These are phyloP conservation scores for Drosophila insularis DNA, from an alignment of 1,140 invertebrate genomes.

Conservation along the genomic window DNA sequence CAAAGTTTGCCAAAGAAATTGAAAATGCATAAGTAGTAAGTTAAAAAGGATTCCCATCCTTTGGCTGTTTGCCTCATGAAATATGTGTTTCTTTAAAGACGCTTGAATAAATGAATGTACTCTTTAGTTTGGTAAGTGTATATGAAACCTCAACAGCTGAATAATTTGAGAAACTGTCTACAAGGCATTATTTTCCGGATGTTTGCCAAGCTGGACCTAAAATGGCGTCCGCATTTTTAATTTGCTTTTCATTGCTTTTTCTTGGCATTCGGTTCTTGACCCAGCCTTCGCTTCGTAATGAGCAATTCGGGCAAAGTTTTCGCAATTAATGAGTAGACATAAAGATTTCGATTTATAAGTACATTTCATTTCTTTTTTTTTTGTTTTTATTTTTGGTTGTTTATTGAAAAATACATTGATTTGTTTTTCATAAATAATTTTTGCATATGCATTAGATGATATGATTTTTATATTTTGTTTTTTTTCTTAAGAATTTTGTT, in stretches of 20 bases:
- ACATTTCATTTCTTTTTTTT: constrained; percentile 11
- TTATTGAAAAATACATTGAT: constrained; percentile 71
- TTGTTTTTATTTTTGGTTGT: constrained; percentile 39
- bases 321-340: constrained; percentile 29
- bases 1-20: neutral
- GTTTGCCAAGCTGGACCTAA: constrained; percentile 20
- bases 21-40: neutral
- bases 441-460: constrained; percentile 74
- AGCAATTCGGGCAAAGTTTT: constrained; percentile 35
- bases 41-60: neutral
- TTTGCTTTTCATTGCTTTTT: constrained; percentile 45
- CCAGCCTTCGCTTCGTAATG: neutral
- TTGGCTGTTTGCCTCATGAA: too few relatives aligned
- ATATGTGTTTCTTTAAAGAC: too few relatives aligned
- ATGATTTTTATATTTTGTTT: constrained; percentile 55
- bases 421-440: constrained; percentile 53
- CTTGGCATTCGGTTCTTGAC: constrained; percentile 1
- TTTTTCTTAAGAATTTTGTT: constrained; percentile 33
- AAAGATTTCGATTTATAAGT: constrained; percentile 43
- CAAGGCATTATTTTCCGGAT: constrained; percentile 42
- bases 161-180: constrained; percentile 58
- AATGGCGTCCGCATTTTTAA: constrained; percentile 48
- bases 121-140: neutral
- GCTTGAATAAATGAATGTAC: neutral
- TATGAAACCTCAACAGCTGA: constrained; percentile 47